Percentiles rank a stretch among this genome's conserved stretches.
These are phyloP conservation scores for Myodes glareolus DNA, from an alignment of 2,113 vertebrate genomes.

Conservation along the genomic window DNA sequence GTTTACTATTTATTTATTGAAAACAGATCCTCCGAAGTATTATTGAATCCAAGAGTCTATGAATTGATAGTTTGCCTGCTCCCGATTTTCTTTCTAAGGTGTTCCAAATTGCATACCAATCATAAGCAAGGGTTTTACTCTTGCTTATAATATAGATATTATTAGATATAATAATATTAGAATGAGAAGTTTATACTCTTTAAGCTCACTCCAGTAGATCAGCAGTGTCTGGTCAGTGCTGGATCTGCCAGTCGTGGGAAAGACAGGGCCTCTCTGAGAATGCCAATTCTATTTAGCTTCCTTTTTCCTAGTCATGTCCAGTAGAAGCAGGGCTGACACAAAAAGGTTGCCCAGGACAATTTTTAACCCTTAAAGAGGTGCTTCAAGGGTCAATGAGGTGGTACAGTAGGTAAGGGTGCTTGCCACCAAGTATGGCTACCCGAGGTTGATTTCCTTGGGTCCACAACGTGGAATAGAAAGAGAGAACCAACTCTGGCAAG, in stretches of 20 bases:
- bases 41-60: neutral
- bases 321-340: neutral
- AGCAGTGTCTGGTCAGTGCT: neutral
- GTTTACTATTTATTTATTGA: neutral
- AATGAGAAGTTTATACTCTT: neutral
- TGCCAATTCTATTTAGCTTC: neutral
- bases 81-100: slow-evolving; percentile 35
- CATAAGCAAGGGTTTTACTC: neutral
- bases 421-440: neutral
- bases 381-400: neutral
- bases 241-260: neutral
- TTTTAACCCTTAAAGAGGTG: neutral
- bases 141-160: too few species aligned
- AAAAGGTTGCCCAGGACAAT: neutral
- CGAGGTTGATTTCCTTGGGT: neutral
- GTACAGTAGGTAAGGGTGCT: neutral
- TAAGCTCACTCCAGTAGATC: neutral
- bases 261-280: neutral
- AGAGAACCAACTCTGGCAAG: too few species aligned
- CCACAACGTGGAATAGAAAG: neutral
- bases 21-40: neutral
- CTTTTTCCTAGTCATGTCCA: neutral
- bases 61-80: neutral
- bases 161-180: too few species aligned
- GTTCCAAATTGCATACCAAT: neutral